phyloP scores from a whole-genome alignment of 1,140 invertebrate genomes.

The Drosophila dunni region DNA sequence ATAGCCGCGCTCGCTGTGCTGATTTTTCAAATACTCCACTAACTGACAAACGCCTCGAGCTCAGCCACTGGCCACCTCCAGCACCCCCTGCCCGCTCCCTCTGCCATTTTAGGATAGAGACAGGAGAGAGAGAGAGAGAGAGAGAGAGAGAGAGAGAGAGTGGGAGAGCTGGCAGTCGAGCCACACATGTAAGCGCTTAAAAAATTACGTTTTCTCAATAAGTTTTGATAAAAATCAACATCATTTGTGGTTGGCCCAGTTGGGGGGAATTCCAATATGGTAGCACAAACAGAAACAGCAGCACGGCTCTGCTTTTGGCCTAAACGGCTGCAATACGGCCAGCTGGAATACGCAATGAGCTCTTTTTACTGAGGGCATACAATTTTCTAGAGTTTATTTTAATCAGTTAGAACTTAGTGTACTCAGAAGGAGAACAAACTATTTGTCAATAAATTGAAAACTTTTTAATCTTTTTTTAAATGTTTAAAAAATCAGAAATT shows the following conservation, averaged over 20 bases:
- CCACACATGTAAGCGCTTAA: constrained; percentile 72
- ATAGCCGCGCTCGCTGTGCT: constrained; percentile 66
- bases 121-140: background rate
- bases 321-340: background rate
- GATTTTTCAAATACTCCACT: constrained; percentile 71
- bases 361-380: background rate
- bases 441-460: too few species aligned
- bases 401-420: too few species aligned
- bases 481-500: too few species aligned
- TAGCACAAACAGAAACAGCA: constrained; percentile 54
- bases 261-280: constrained; percentile 81
- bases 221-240: constrained; percentile 83
- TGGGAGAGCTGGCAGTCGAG: constrained; percentile 1
- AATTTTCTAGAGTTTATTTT: too few species aligned
- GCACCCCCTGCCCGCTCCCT: background rate
- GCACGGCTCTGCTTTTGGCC: constrained; percentile 9
- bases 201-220: constrained; percentile 83
- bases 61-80: constrained; percentile 6
- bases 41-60: constrained; percentile 52
- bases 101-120: background rate
- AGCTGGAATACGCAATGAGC: background rate
- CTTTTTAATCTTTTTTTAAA: too few species aligned
- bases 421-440: too few species aligned
- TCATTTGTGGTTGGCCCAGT: constrained; percentile 75
- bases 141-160: background rate